Percentiles rank a stretch among this genome's conserved stretches.
These are phyloP conservation scores for Pogonophryne albipinna DNA, from an alignment of 2,797 vertebrate genomes.

Conservation along the genomic window DNA sequence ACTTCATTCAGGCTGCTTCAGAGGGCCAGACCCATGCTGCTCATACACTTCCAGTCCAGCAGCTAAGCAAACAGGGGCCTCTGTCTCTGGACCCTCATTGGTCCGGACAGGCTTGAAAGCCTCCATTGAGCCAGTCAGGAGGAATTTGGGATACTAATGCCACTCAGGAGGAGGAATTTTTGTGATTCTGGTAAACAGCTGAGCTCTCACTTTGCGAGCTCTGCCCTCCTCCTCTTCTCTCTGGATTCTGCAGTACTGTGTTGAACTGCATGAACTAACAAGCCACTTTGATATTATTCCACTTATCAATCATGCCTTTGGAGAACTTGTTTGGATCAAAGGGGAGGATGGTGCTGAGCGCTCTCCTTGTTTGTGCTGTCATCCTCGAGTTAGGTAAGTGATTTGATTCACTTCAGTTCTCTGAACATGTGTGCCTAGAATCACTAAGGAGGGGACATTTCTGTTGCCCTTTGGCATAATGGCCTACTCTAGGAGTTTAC, in stretches of 20 bases:
- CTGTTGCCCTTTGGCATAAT: conserved; percentile 7
- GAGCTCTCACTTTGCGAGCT: conserved; percentile 54
- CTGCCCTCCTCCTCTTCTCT: conserved; percentile 33
- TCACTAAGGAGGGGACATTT: neutral
- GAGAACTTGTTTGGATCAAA: conserved; percentile 62
- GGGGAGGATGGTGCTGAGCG: conserved; percentile 66
- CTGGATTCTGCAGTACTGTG: conserved; percentile 24
- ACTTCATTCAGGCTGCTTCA: conserved; percentile 20
- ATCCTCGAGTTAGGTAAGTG: conserved; percentile 85
- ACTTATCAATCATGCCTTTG: conserved; percentile 61
- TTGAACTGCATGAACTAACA: conserved; percentile 55
- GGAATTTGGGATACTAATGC: conserved; percentile 78
- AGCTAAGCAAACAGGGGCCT: conserved; percentile 85
- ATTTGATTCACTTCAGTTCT: conserved; percentile 42
- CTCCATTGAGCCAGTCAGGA: conserved; percentile 76
- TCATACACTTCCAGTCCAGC: conserved; percentile 68
- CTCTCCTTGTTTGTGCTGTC: conserved; percentile 73
- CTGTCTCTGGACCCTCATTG: conserved; percentile 75
- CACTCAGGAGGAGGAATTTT: conserved; percentile 77
- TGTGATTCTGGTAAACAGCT: conserved; percentile 78
- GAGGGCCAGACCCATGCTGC: conserved; percentile 44
- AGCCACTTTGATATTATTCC: conserved; percentile 46
- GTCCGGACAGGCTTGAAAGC: conserved; percentile 78
- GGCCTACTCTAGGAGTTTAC: neutral
- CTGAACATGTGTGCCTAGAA: conserved; percentile 22